phyloP scores from a whole-genome alignment of 2,113 vertebrate species.

The Esox niger region DNA sequence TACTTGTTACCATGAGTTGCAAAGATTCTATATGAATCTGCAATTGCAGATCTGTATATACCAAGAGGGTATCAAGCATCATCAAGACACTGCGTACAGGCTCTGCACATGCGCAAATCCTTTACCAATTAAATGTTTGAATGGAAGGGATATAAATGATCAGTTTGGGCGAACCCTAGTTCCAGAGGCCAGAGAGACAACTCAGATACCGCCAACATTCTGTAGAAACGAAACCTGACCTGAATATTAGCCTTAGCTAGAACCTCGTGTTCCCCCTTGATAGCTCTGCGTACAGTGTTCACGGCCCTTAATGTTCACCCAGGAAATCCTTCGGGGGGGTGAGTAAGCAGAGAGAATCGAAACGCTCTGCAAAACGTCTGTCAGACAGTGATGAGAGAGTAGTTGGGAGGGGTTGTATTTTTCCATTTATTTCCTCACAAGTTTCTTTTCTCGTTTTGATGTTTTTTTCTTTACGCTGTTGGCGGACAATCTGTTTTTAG shows the following conservation, averaged over 20 bases:
- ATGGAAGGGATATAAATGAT: conserved; percentile 8
- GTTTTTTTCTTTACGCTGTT: conserved; percentile 12
- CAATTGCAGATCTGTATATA: too few relatives aligned
- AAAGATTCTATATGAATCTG: too few relatives aligned
- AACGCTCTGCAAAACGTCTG: conserved; percentile 51
- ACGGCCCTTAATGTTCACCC: conserved; percentile 11
- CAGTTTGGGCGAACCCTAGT: neutral
- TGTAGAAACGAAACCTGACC: neutral
- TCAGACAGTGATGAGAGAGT: conserved; percentile 39
- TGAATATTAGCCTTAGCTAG: neutral
- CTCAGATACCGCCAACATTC: neutral
- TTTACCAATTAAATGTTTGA: too few relatives aligned
- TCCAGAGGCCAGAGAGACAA: neutral
- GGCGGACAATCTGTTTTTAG: conserved; percentile 22
- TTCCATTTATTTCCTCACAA: neutral
- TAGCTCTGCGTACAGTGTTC: conserved; percentile 10
- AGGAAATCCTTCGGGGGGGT: neutral
- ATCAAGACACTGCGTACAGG: too few relatives aligned
- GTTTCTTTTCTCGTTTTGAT: neutral
- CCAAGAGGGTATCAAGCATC: too few relatives aligned
- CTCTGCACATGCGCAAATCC: too few relatives aligned
- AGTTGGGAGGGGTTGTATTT: conserved; percentile 8
- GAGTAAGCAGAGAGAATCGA: conserved; percentile 23
- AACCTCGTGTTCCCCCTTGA: neutral
- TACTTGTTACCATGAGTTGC: too few relatives aligned